These are phyloP conservation scores for Oikopleura vanhoeffeni DNA, from an alignment of 23 tunicate species.

Conservation along the genomic window DNA sequence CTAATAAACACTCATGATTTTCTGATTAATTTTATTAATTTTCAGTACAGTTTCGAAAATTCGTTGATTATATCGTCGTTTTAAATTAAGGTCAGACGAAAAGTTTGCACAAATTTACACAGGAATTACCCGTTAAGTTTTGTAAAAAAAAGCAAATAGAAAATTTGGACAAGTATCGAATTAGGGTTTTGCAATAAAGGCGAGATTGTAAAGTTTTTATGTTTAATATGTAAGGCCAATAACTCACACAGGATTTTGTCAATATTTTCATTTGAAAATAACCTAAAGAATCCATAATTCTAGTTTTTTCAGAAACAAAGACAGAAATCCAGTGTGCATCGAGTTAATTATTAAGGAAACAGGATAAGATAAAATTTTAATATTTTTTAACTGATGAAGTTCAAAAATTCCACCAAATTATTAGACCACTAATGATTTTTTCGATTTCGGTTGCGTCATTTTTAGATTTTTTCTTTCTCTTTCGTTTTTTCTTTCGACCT, in stretches of 20 bases:
- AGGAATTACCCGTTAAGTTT: background rate
- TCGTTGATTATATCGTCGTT: background rate
- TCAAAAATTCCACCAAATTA: background rate
- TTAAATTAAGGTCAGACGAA: background rate
- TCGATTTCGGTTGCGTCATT: background rate
- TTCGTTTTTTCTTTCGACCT: background rate
- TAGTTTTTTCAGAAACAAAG: background rate
- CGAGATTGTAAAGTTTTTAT: background rate
- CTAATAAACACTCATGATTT: no score
- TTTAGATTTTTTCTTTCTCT: background rate
- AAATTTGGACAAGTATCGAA: background rate
- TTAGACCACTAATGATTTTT: background rate
- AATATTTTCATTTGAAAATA: background rate
- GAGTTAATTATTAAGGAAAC: background rate
- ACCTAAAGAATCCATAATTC: background rate
- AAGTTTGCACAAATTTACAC: background rate
- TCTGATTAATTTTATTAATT: background rate
- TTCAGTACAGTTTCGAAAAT: background rate
- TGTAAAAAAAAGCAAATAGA: background rate
- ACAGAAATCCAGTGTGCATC: background rate
- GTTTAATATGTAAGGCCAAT: background rate
- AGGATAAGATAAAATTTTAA: background rate
- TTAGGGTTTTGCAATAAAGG: background rate
- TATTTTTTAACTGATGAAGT: background rate
- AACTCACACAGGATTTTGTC: background rate